Conservation (phyloP, 1,140 invertebrate genomes). For the Adoxophyes honmai region DNA sequence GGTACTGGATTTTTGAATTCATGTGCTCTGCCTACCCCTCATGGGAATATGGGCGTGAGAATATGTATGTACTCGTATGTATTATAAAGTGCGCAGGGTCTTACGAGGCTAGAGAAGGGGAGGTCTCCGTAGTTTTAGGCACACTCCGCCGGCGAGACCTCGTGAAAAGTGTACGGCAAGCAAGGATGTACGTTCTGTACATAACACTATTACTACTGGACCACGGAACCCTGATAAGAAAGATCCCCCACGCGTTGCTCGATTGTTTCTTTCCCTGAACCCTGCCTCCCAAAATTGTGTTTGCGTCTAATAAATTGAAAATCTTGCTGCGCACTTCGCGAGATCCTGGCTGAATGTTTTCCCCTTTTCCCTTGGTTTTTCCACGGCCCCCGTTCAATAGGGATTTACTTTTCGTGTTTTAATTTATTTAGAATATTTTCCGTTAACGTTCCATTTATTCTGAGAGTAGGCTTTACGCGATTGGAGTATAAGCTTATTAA, state of each 20-base stretch:
- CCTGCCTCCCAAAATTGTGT: slow-evolving; percentile 44
- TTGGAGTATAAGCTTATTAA: too few relatives aligned
- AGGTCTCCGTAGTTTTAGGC: too few relatives aligned
- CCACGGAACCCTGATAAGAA: slow-evolving; percentile 7
- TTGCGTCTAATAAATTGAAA: slow-evolving; percentile 62
- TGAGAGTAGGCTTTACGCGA: background rate
- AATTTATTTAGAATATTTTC: slow-evolving; percentile 43
- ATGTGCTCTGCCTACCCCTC: too few relatives aligned
- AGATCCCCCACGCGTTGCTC: background rate
- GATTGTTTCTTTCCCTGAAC: slow-evolving; percentile 24
- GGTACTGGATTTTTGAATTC: too few relatives aligned
- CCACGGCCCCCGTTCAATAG: slow-evolving; percentile 20
- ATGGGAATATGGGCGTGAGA: too few relatives aligned
- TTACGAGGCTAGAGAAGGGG: too few relatives aligned
- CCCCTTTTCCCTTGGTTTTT: slow-evolving; percentile 19
- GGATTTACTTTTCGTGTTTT: slow-evolving; percentile 25
- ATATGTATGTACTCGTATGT: too few relatives aligned
- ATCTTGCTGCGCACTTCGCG: slow-evolving; percentile 40
- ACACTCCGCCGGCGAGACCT: too few relatives aligned
- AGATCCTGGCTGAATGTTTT: slow-evolving; percentile 18
- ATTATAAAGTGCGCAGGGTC: too few relatives aligned
- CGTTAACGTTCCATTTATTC: slow-evolving; percentile 16
- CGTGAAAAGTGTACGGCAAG: too few relatives aligned
- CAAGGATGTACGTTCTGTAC: too few relatives aligned
- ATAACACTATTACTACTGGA: too few relatives aligned